Evolutionary conservation across 2,113 vertebrate genomes (phyloP).

Genomic region (Callipepla squamata): DNA sequence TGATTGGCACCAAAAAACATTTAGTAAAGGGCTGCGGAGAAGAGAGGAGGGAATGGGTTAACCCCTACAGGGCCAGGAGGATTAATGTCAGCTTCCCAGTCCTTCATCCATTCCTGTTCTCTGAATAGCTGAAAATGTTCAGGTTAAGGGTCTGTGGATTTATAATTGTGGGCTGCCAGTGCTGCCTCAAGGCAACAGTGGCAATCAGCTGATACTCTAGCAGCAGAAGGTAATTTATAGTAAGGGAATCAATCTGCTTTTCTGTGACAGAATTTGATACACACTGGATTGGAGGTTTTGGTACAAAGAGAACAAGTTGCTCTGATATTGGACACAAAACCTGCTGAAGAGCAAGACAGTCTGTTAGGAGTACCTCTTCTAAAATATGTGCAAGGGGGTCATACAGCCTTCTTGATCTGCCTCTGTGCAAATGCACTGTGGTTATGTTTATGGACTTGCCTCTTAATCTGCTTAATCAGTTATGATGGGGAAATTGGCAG

Average conservation of each 20-base stretch:
- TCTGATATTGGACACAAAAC: neutral
- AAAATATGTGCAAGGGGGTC: neutral
- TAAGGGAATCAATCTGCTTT: neutral
- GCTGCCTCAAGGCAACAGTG: neutral
- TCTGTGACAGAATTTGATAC: neutral
- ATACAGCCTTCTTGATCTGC: neutral
- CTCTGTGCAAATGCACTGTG: neutral
- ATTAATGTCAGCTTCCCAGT: neutral
- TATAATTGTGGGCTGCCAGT: neutral
- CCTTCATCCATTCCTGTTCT: neutral
- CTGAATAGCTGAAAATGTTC: neutral
- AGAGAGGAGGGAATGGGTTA: neutral
- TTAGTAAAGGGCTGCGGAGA: neutral
- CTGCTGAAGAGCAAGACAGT: accelerated
- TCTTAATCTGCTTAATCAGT: neutral
- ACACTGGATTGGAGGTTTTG: neutral
- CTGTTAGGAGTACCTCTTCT: neutral
- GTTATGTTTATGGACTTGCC: neutral
- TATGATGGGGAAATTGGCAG: neutral
- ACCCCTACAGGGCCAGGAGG: neutral
- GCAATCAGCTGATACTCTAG: neutral
- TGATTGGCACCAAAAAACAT: neutral
- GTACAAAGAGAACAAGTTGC: neutral
- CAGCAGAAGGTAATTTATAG: constrained; percentile 6
- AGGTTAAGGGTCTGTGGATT: neutral